Percentiles rank a stretch among this genome's conserved stretches.
Evolutionary conservation across 2,888 invertebrate genomes (phyloP).

Genomic region (Troides oblongomaculatus): DNA sequence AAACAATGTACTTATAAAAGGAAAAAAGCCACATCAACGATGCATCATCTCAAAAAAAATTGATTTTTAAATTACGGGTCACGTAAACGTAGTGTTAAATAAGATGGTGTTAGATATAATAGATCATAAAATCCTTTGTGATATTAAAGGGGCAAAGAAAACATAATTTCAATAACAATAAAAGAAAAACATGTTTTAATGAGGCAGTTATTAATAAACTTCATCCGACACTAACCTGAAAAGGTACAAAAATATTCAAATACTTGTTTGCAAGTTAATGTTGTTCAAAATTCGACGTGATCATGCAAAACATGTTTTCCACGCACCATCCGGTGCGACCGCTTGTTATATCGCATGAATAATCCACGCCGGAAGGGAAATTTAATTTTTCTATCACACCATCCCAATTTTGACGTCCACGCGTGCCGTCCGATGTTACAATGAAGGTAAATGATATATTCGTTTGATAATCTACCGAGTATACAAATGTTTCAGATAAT

Average conservation of each 20-base stretch:
- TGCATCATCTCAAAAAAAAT: too few relatives aligned
- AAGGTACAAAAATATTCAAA: conserved; percentile 6
- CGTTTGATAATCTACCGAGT: background rate
- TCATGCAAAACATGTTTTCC: conserved; percentile 44
- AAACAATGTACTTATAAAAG: too few relatives aligned
- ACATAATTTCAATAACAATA: background rate
- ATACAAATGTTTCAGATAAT: background rate
- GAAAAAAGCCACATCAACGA: too few relatives aligned
- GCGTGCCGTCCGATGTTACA: conserved; percentile 11
- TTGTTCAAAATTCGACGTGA: conserved; percentile 41
- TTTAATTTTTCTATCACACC: conserved; percentile 41
- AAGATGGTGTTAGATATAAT: too few relatives aligned
- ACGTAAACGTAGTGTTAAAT: too few relatives aligned
- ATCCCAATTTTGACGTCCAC: conserved; percentile 32
- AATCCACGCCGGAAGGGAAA: conserved; percentile 46
- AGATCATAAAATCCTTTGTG: too few relatives aligned
- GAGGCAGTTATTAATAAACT: background rate
- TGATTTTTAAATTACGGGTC: too few relatives aligned
- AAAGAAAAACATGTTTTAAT: background rate
- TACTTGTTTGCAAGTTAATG: conserved; percentile 31
- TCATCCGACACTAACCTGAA: background rate
- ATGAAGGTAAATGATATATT: conserved; percentile 24
- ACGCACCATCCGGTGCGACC: conserved; percentile 42
- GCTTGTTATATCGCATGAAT: conserved; percentile 54
- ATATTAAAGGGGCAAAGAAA: background rate